A percentile compares a stretch with the other conserved stretches of the same genome.
phyloP scores from a whole-genome alignment of 2,888 invertebrate species.

The Ephialtes manifestator region DNA sequence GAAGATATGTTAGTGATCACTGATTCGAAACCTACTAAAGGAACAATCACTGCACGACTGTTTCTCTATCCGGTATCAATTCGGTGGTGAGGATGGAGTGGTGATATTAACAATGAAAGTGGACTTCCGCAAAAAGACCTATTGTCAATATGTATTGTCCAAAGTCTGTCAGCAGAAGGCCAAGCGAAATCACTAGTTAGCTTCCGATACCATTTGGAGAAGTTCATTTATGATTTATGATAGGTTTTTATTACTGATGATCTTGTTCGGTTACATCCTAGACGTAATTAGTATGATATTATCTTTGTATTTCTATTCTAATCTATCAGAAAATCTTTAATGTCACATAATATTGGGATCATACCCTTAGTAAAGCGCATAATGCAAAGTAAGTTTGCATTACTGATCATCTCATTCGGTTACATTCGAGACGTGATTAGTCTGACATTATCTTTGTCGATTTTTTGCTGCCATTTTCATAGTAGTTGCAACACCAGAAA shows the following conservation, averaged over 20 bases:
- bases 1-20: slow-evolving; percentile 47
- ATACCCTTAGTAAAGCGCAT: no score
- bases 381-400: no score
- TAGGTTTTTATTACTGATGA: background rate
- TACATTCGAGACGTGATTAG: no score
- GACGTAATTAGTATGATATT: no score
- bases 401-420: no score
- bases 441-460: no score
- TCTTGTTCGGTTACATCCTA: background rate
- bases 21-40: slow-evolving; percentile 31
- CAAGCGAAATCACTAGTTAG: background rate
- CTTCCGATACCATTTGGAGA: background rate
- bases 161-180: background rate
- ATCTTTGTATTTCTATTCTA: no score
- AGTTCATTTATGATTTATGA: background rate
- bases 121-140: background rate
- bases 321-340: background rate
- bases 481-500: no score
- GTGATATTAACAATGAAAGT: background rate
- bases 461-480: background rate
- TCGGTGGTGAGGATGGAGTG: background rate
- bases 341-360: background rate
- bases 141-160: background rate
- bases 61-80: background rate
- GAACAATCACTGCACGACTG: background rate